Base-by-base conservation (phyloP, 2,113 vertebrate species). In the Sphyrna mokarran region DNA sequence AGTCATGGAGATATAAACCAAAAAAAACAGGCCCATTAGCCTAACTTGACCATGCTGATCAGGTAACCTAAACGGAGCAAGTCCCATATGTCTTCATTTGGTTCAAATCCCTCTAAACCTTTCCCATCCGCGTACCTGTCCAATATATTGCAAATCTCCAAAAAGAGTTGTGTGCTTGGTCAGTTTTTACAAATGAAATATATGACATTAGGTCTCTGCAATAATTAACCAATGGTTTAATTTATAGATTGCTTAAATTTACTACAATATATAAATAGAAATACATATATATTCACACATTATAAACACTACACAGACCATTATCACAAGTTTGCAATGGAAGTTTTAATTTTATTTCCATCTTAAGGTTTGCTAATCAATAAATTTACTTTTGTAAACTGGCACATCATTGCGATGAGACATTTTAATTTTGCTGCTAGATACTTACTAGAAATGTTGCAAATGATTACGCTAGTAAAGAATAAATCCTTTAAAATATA, bases 161-260 rank as follows among this genome's bases (percentile, higher is more conserved):
- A 83, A 83, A n/a, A 40, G n/a, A 0, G 14, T 78, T 11, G 14
- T 40, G 78, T 40, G n/a, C n/a, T 37, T 29, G 33, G 14, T 54
- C 48, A 48, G 8, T 10, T 43, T n/a, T 85, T 87, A 10, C 16
- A 18, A 1, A 40, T n/a, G 11, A 90, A 90, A n/a, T 63, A 63
- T 63, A 14, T 58, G 22, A 72, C 69, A 72, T 26, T 16, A 22
- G 16, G 10, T 86, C 48, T 18, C 18, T 43, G 78, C n/a, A 83
- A 85, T 85, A n/a, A 85, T 43, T 37, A 87, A 85, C 22, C 80
- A 87, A 87, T 23, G 43, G 58, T 87, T 87, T 58, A 87, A 91
- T 37, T 63, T 37, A 10, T 63, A 58, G 54, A 20, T 1, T n/a
- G 29, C 22, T 91, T 91, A 11, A 91, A 91, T 91, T 63, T 83